Percentiles rank a stretch among this genome's conserved stretches.
phyloP scores from a whole-genome alignment of 2,113 vertebrate species.

The Seriola quinqueradiata region DNA sequence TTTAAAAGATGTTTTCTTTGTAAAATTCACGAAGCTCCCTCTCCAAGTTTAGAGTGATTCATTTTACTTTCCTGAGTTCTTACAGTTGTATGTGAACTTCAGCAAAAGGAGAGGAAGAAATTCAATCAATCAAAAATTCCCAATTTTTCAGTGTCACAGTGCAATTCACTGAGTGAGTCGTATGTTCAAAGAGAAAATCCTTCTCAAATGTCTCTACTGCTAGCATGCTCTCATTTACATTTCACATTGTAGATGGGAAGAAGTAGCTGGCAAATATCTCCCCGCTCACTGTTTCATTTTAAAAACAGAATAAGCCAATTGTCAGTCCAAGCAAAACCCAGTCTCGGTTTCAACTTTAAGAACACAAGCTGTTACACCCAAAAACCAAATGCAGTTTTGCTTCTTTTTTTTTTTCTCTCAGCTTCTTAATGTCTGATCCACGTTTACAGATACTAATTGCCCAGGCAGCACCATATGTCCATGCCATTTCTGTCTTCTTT shows the following conservation, averaged over 20 bases:
- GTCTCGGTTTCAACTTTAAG: conserved; percentile 74
- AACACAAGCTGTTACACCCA: conserved; percentile 76
- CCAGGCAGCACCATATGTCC: conserved; percentile 79
- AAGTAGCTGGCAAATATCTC: conserved; percentile 66
- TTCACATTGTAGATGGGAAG: conserved; percentile 73
- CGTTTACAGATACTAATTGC: conserved; percentile 83
- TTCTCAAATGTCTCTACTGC: conserved; percentile 70
- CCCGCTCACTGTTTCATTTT: conserved; percentile 52
- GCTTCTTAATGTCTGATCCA: conserved; percentile 79
- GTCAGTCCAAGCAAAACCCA: conserved; percentile 64
- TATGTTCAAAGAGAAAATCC: conserved; percentile 80
- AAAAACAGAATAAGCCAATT: conserved; percentile 73
- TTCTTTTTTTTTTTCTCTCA: conserved; percentile 49
- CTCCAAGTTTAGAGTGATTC: conserved; percentile 75
- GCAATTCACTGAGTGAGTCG: conserved; percentile 77
- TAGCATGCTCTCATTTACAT: conserved; percentile 76
- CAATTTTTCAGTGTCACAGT: conserved; percentile 79
- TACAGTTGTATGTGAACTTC: conserved; percentile 74
- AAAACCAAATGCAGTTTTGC: conserved; percentile 54
- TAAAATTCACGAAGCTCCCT: conserved; percentile 77
- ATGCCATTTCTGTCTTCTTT: conserved; percentile 73
- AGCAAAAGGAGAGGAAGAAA: conserved; percentile 73
- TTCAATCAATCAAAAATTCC: conserved; percentile 83
- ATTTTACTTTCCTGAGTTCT: conserved; percentile 71
- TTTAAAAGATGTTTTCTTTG: conserved; percentile 78